These are phyloP conservation scores for Dipodomys spectabilis DNA, from an alignment of 2,113 vertebrate genomes.

Conservation along the genomic window DNA sequence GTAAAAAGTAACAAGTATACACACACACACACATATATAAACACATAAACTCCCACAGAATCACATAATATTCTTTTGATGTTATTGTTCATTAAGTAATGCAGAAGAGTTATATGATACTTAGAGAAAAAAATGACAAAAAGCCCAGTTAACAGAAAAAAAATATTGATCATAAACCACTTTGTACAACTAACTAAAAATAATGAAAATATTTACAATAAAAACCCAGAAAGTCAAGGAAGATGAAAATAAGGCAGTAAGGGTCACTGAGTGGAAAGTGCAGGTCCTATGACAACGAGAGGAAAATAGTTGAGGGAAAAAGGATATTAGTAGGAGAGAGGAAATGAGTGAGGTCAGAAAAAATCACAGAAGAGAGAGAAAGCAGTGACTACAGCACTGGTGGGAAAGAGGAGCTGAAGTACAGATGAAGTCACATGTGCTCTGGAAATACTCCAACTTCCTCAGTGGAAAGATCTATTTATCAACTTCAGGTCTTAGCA, in stretches of 20 bases:
- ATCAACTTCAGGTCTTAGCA: background rate
- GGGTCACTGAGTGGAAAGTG: background rate
- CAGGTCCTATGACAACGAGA: background rate
- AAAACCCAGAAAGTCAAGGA: background rate
- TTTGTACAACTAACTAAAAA: background rate
- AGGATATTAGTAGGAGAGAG: background rate
- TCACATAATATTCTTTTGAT: background rate
- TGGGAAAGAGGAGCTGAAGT: background rate
- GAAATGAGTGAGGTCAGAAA: background rate
- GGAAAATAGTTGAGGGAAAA: background rate
- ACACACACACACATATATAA: too few relatives aligned
- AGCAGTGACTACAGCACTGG: background rate
- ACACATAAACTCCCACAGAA: too few relatives aligned
- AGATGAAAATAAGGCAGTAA: background rate
- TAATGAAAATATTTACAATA: background rate
- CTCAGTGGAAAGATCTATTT: background rate
- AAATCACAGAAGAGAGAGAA: background rate
- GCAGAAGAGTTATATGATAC: background rate
- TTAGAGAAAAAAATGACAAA: background rate
- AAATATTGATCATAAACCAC: background rate
- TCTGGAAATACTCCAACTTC: background rate
- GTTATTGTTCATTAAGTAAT: background rate
- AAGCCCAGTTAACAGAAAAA: background rate
- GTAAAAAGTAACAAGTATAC: too few relatives aligned
- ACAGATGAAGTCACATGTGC: background rate